A percentile compares a stretch with the other conserved stretches of the same genome.
Evolutionary conservation across 2,113 vertebrate genomes (phyloP).

Genomic region (Phoxinus phoxinus): DNA sequence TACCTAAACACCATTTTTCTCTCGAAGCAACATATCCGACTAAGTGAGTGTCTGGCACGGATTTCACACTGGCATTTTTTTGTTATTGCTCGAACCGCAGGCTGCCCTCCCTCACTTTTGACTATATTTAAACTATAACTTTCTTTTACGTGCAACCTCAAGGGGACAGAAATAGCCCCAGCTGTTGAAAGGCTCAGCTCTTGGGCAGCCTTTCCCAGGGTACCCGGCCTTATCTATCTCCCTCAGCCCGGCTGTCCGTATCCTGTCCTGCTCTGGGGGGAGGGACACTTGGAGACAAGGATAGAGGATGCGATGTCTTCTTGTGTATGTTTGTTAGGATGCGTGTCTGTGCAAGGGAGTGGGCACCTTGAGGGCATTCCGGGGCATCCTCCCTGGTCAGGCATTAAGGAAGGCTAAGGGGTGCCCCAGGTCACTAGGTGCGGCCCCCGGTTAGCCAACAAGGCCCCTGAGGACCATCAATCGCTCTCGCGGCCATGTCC

Average conservation of each 20-base stretch:
- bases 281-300: constrained; percentile 31
- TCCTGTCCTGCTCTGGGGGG: constrained; percentile 76
- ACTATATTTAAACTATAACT: constrained; percentile 76
- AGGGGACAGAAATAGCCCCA: constrained; percentile 73
- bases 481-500: constrained; percentile 73
- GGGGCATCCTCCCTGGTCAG: constrained; percentile 63
- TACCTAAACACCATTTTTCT: constrained; percentile 75
- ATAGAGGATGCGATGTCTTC: constrained; percentile 73
- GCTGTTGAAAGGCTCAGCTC: constrained; percentile 73
- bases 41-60: constrained; percentile 69
- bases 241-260: constrained; percentile 73
- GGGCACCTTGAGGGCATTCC: constrained; percentile 57
- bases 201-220: constrained; percentile 80
- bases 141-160: constrained; percentile 74
- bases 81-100: not conserved
- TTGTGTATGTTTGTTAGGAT: constrained; percentile 77
- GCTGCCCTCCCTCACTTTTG: constrained; percentile 42
- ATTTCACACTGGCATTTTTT: constrained; percentile 50
- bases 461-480: constrained; percentile 73
- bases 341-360: constrained; percentile 55
- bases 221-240: constrained; percentile 78
- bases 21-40: constrained; percentile 71
- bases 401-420: constrained; percentile 37
- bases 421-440: constrained; percentile 69
- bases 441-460: constrained; percentile 70